These are phyloP conservation scores for Melanchra persicariae DNA, from an alignment of 2,888 invertebrate species.

Conservation along the genomic window DNA sequence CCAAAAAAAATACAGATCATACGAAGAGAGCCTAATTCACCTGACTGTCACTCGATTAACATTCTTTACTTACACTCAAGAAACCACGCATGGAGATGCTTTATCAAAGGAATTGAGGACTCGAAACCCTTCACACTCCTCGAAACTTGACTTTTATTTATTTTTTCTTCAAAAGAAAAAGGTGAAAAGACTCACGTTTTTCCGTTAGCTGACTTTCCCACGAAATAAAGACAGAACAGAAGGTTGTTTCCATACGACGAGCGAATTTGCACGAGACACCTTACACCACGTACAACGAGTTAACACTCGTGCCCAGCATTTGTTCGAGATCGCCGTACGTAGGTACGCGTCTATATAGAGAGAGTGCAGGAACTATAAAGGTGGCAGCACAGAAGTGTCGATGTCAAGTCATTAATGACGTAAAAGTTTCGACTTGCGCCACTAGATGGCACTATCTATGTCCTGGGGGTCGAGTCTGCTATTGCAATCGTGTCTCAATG, in stretches of 20 bases:
- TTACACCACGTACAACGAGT: not conserved
- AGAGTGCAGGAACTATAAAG: too few species aligned
- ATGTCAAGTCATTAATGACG: too few species aligned
- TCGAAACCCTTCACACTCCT: constrained; percentile 40
- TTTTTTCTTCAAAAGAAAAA: constrained; percentile 50
- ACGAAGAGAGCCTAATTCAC: constrained; percentile 6
- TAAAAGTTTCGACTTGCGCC: too few species aligned
- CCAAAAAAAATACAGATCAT: not conserved
- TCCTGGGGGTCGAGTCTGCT: too few species aligned
- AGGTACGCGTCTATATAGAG: too few species aligned
- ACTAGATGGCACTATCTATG: too few species aligned
- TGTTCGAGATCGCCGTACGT: not conserved
- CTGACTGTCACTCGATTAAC: constrained; percentile 34
- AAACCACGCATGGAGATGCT: constrained; percentile 49
- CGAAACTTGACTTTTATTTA: constrained; percentile 49
- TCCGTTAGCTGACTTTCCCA: constrained; percentile 52
- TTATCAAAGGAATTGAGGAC: constrained; percentile 43
- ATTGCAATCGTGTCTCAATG: too few species aligned
- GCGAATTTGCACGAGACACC: not conserved
- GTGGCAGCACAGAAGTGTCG: too few species aligned
- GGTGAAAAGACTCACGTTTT: constrained; percentile 64
- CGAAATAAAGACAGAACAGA: not conserved
- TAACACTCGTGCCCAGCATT: too few species aligned
- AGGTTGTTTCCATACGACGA: not conserved
- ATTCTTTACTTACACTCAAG: constrained; percentile 29